These are phyloP conservation scores for Carduelis carduelis DNA, from an alignment of 2,797 vertebrate genomes.

Conservation along the genomic window DNA sequence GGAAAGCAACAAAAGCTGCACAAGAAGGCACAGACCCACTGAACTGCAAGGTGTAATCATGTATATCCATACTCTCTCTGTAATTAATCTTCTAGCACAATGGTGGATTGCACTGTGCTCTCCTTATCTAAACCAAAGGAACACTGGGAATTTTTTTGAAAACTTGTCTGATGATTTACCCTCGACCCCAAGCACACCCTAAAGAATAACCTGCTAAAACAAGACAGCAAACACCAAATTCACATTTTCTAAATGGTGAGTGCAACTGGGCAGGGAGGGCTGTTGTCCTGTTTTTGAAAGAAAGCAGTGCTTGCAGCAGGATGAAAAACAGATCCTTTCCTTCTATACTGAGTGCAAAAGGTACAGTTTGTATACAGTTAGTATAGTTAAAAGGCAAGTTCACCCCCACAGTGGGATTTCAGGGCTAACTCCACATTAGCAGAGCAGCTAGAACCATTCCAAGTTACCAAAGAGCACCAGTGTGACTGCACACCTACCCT, in stretches of 20 bases:
- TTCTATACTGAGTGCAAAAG: neutral
- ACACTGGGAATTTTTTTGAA: neutral
- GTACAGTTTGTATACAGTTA: neutral
- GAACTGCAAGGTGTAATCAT: neutral
- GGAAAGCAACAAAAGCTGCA: slow-evolving; percentile 29
- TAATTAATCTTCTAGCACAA: neutral
- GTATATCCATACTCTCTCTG: neutral
- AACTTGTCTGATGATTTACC: neutral
- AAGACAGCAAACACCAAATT: neutral
- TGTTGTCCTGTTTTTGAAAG: neutral
- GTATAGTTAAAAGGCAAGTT: neutral
- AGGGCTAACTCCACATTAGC: neutral
- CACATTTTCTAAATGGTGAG: neutral
- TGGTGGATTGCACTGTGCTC: neutral
- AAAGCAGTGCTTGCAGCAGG: neutral
- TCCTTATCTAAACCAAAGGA: neutral
- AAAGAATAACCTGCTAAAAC: neutral
- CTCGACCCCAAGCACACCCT: accelerated
- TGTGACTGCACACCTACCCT: neutral
- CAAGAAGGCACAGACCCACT: slow-evolving; percentile 16
- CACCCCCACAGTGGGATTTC: neutral
- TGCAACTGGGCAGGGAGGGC: neutral
- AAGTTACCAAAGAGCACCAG: neutral
- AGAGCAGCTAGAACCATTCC: neutral
- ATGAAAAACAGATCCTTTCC: neutral